phyloP scores from a whole-genome alignment of 1,140 invertebrate genomes.

The Phenacoccus solenopsis region DNA sequence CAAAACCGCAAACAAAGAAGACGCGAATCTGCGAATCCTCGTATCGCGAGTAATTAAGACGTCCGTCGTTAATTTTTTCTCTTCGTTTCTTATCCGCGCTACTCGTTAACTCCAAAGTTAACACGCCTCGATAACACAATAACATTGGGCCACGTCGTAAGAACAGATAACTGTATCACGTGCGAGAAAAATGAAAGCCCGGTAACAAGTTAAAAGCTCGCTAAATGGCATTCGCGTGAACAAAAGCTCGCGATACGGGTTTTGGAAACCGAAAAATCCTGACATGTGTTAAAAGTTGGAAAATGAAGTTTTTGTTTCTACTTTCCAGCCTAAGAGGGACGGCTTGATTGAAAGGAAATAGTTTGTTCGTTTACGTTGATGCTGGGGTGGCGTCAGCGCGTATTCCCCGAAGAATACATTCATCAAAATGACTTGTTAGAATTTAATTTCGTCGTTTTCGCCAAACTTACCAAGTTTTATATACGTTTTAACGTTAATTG shows the following conservation, averaged over 20 bases:
- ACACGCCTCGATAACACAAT: too few species aligned
- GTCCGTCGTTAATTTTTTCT: too few species aligned
- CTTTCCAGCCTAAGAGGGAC: too few species aligned
- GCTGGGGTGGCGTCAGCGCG: not conserved
- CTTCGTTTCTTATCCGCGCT: too few species aligned
- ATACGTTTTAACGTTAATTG: not conserved
- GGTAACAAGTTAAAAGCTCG: not conserved
- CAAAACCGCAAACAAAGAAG: too few species aligned
- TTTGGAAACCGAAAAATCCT: not conserved
- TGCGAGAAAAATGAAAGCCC: not conserved
- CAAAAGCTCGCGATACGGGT: not conserved
- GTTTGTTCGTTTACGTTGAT: not conserved
- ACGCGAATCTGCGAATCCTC: too few species aligned
- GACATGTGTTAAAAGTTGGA: not conserved
- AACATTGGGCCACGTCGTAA: too few species aligned
- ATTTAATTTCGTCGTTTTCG: not conserved
- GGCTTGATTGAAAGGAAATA: not conserved
- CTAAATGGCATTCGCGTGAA: not conserved
- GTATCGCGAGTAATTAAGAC: too few species aligned
- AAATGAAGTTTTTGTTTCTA: not conserved
- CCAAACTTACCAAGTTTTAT: not conserved
- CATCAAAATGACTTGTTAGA: constrained; percentile 2
- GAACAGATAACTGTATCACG: not conserved
- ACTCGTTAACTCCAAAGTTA: too few species aligned
- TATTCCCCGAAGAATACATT: not conserved